Evolutionary conservation across 2,113 vertebrate species (phyloP).

Genomic region (Romanogobio albipinnatus): DNA sequence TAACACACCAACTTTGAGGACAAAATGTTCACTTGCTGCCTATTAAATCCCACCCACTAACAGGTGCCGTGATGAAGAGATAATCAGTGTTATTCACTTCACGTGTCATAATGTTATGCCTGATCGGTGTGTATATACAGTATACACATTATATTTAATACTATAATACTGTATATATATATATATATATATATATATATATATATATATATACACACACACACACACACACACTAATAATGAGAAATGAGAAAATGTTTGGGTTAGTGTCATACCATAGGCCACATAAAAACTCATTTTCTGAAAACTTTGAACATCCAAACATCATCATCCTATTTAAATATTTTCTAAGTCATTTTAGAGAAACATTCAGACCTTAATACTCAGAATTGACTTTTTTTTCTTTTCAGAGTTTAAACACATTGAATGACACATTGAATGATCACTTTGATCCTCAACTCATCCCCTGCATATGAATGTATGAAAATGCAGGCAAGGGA

Average conservation of each 20-base stretch:
- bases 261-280: background rate
- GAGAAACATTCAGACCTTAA: background rate
- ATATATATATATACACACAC: background rate
- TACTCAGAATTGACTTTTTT: background rate
- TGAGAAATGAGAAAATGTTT: no score
- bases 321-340: background rate
- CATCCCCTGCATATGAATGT: constrained; percentile 50
- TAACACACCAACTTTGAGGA: no score
- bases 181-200: no score
- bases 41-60: no score
- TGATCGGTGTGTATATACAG: no score
- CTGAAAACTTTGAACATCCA: background rate
- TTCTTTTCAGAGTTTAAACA: constrained; percentile 20
- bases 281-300: background rate
- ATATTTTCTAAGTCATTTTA: background rate
- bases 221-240: no score
- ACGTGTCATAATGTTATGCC: no score
- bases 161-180: no score
- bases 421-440: constrained; percentile 41
- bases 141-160: no score
- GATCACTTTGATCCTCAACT: constrained; percentile 44
- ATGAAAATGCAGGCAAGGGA: constrained; percentile 50
- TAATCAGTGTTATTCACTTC: no score
- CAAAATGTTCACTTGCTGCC: no score
- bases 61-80: no score